Base-by-base conservation (phyloP, 2,113 vertebrate species). In the Carassius gibelio region DNA sequence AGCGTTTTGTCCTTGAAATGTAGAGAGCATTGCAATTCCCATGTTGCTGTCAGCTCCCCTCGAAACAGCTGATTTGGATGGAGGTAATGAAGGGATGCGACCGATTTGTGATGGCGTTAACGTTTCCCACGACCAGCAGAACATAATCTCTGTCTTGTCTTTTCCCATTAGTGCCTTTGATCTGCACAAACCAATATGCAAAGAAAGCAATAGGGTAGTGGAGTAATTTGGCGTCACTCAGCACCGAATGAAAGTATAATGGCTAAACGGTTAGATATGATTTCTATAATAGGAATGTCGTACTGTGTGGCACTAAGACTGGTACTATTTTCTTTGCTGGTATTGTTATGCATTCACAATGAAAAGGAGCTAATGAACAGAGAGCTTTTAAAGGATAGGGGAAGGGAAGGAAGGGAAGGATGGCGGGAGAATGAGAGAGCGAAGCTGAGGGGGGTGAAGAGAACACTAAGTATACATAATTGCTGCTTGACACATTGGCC, bases 401-500 rank as follows among this genome's bases (percentile, higher is more conserved):
- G 91, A 90, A 88, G 87, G 81, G 62, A 85, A 88, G 81, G 62
- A 85, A 88, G 74, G 79, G 75, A 75, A 68, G 76, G 81, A 45
- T 42, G 30, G 84, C 17, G 88, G 88, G 74, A 82, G 76, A 75
- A 69, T 14, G 84, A 64, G 87, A 83, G 77, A 88, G 89, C 84
- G 91, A 71, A 85, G 61, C 75, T 61, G 62, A 82, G 69, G 82
- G 83, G 86, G 86, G 78, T 50, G 77, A 85, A 90, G 89, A 92
- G 91, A 87, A 88, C 90, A 91, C 90, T 94, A 94, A 95, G 93
- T 95, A 93, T 93, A 94, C 94, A 94, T 95, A 95, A 95, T 95
- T 95, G 94, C 93, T 94, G 94, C 94, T 94, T 94, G 92, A 94
- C 93, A 95, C 93, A 92, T 96, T 94, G 94, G 92, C 93, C 93